Percentiles rank a stretch among this genome's conserved stretches.
phyloP scores from a whole-genome alignment of 2,888 invertebrate species.

The Heliconius ethilla region DNA sequence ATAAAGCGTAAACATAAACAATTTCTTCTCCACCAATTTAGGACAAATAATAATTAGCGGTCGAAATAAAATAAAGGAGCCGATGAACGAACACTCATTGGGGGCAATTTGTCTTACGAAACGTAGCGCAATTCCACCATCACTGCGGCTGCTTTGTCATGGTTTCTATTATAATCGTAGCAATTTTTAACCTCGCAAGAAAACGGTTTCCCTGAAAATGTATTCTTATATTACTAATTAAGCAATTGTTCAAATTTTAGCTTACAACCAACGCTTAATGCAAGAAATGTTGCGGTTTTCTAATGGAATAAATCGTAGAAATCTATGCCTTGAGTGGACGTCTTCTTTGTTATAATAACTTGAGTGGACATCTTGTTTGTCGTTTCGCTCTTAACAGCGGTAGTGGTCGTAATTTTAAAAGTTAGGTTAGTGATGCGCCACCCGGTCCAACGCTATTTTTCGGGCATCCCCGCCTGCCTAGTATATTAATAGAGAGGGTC shows the following conservation, averaged over 20 bases:
- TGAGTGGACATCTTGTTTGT: too few relatives aligned
- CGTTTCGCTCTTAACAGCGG: too few relatives aligned
- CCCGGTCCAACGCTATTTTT: too few relatives aligned
- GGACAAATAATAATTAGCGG: slow-evolving; percentile 14
- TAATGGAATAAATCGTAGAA: background rate
- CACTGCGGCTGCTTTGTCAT: slow-evolving; percentile 31
- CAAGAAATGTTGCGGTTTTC: background rate
- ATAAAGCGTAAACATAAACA: background rate
- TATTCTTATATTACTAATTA: background rate
- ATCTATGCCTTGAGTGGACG: background rate
- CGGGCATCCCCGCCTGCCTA: too few relatives aligned
- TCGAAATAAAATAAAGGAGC: slow-evolving; percentile 19
- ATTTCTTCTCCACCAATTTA: background rate
- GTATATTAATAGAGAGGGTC: too few relatives aligned
- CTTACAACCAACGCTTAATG: background rate
- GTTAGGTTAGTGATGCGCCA: too few relatives aligned
- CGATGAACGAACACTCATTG: slow-evolving; percentile 17
- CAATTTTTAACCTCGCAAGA: slow-evolving; percentile 22
- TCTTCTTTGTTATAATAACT: too few relatives aligned
- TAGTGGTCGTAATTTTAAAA: too few relatives aligned
- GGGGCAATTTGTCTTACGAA: slow-evolving; percentile 32
- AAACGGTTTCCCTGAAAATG: background rate
- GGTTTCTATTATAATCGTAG: slow-evolving; percentile 24
- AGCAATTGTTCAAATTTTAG: background rate
- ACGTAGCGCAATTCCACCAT: slow-evolving; percentile 29